These are phyloP conservation scores for Callaeas wilsoni DNA, from an alignment of 2,113 vertebrate species.

Conservation along the genomic window DNA sequence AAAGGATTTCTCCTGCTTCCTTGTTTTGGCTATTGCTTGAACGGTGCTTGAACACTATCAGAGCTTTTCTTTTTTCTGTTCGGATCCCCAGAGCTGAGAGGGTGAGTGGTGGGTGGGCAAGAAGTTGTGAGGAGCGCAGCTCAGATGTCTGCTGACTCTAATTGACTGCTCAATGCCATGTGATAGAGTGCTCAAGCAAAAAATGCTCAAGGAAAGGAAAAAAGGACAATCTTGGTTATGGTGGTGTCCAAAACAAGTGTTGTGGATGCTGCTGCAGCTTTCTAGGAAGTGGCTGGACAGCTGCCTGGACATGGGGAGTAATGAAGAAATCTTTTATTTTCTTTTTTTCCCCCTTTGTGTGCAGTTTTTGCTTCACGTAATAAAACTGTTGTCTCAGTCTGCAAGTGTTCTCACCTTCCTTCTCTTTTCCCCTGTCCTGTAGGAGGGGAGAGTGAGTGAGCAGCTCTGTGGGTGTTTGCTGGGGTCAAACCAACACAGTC, in stretches of 20 bases:
- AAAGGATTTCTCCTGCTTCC: background rate
- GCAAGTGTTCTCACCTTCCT: background rate
- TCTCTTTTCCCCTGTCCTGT: background rate
- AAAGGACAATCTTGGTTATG: background rate
- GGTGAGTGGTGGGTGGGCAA: background rate
- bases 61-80: background rate
- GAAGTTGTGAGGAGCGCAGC: background rate
- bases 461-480: background rate
- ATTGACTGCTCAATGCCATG: background rate
- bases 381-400: background rate
- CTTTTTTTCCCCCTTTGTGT: fast-evolving
- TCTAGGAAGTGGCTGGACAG: background rate
- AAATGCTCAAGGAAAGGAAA: background rate
- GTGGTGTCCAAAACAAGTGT: background rate
- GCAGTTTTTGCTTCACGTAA: background rate
- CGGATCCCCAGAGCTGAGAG: background rate
- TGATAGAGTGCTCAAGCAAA: background rate
- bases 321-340: background rate
- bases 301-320: background rate
- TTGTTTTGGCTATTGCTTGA: background rate
- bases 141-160: background rate
- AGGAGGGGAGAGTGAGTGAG: background rate
- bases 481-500: background rate
- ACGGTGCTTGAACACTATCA: background rate
- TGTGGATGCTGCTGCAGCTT: background rate